phyloP scores from a whole-genome alignment of 1,140 invertebrate genomes.

The Portunus trituberculatus region DNA sequence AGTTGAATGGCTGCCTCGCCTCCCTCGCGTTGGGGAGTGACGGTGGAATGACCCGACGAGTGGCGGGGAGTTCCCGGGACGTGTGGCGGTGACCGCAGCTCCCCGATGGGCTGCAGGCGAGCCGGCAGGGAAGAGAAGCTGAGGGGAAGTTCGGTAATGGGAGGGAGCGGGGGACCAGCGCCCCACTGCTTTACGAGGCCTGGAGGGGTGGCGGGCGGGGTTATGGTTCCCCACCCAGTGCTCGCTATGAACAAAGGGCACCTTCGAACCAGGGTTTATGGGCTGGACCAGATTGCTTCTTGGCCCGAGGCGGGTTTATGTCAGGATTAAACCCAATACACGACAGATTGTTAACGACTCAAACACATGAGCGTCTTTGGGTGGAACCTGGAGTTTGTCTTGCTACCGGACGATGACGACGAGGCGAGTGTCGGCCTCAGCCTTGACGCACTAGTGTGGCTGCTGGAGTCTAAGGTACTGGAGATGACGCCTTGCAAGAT shows the following conservation, averaged over 20 bases:
- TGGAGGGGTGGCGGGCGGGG: background rate
- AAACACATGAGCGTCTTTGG: background rate
- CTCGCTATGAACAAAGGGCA: conserved; percentile 18
- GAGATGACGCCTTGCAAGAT: background rate
- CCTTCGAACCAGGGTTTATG: background rate
- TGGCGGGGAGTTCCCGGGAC: background rate
- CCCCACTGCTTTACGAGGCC: background rate
- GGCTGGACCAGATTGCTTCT: background rate
- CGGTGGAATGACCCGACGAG: background rate
- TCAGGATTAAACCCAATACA: conserved; percentile 2
- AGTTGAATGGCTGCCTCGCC: too few species aligned
- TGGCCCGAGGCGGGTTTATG: background rate
- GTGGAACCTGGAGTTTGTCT: background rate
- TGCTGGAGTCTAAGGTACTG: background rate
- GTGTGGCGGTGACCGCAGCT: background rate
- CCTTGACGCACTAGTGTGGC: background rate
- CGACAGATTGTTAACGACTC: background rate
- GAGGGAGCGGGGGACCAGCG: background rate
- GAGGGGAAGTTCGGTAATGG: background rate
- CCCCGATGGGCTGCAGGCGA: background rate
- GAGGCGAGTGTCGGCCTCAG: background rate
- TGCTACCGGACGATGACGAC: background rate
- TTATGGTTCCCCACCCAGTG: background rate
- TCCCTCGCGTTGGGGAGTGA: background rate
- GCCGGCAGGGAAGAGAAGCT: background rate